phyloP scores from a whole-genome alignment of 2,113 vertebrate genomes.

The Drymodes brunneopygia region DNA sequence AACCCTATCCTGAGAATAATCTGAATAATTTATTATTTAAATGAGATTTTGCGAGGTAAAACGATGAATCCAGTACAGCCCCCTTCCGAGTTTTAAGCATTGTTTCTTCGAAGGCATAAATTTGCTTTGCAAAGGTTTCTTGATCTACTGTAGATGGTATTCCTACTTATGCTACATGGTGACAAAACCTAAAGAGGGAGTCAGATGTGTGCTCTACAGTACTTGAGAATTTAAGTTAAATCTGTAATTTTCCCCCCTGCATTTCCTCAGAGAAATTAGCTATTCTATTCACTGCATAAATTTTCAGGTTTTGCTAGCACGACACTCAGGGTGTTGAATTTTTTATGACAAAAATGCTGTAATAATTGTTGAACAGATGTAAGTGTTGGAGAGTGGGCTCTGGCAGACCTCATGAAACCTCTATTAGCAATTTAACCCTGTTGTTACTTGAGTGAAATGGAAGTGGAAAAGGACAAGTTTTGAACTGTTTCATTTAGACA shows the following conservation, averaged over 20 bases:
- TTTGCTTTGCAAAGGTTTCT: constrained; percentile 12
- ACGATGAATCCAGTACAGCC: not conserved
- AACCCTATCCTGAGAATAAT: not conserved
- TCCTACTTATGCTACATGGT: constrained; percentile 38
- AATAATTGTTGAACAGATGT: constrained; percentile 99
- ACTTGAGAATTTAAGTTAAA: constrained; percentile 87
- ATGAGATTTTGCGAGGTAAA: constrained; percentile 17
- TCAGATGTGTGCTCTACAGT: constrained; percentile 76
- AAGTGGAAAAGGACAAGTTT: not conserved
- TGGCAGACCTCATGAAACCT: constrained; percentile 90
- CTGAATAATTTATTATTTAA: constrained; percentile 25
- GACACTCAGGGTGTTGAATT: constrained; percentile 96
- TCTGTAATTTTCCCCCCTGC: constrained; percentile 82
- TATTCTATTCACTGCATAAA: constrained; percentile 96
- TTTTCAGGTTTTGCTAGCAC: constrained; percentile 93
- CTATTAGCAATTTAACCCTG: constrained; percentile 94
- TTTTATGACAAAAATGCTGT: constrained; percentile 98
- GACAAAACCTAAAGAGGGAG: constrained; percentile 70
- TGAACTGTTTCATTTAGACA: not conserved
- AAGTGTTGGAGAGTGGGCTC: constrained; percentile 91
- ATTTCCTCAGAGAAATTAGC: constrained; percentile 97
- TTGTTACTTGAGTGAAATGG: constrained; percentile 49
- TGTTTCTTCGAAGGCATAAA: constrained; percentile 51
- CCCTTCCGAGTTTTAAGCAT: not conserved
- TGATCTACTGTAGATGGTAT: not conserved